Conservation (phyloP, 2,888 invertebrate genomes). For the Rosalia funebris region DNA sequence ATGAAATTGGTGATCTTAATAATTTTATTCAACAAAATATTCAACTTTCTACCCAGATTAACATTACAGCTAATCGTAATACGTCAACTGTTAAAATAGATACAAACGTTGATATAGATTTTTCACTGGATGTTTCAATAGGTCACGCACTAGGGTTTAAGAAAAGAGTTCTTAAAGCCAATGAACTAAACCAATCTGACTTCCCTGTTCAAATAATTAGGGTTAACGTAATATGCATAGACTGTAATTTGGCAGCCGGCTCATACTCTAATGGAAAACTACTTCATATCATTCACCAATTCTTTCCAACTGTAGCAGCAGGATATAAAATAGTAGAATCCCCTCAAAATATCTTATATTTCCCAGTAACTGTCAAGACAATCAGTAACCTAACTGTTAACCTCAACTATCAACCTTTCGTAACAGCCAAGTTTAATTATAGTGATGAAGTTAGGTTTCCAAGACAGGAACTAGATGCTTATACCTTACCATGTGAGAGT, state of each 20-base stretch:
- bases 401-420: not conserved
- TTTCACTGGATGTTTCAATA: not conserved
- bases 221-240: not conserved
- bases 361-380: constrained; percentile 7
- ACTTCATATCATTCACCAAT: constrained; percentile 21
- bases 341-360: constrained; percentile 17
- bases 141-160: not conserved
- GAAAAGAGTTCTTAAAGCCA: not conserved
- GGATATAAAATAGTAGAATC: constrained; percentile 32
- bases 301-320: constrained; percentile 26
- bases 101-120: not conserved
- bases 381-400: not conserved
- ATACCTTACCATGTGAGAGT: not conserved
- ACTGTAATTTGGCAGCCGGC: not conserved
- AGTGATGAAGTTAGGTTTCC: not conserved
- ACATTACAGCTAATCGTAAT: not conserved
- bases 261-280: not conserved
- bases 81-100: not conserved
- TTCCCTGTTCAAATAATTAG: not conserved
- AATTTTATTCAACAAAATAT: not conserved
- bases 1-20: not conserved
- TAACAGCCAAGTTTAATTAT: not conserved
- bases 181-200: not conserved
- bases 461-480: not conserved
- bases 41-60: not conserved